Base-by-base conservation (phyloP, 2,888 invertebrate species). In the Nudaria mundana region DNA sequence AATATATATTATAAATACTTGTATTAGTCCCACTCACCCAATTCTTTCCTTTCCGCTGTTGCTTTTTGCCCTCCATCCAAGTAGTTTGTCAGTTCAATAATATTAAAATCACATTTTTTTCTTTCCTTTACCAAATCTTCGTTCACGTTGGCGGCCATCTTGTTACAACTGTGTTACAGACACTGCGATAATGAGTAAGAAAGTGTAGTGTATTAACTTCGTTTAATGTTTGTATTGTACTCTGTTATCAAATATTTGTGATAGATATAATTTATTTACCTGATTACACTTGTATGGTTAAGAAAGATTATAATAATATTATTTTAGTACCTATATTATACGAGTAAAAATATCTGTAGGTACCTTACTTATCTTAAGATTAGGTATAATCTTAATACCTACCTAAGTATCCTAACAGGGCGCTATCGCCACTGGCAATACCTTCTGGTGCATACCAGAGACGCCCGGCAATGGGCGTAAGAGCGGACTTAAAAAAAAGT, bases 21-120 rank as follows among this genome's bases (percentile, higher is more conserved):
- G n/a, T n/a, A n/a, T n/a, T 20, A 15, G n/a, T 28, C 29, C 3
- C 1, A 28, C 32, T 65, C 49, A 86, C 88, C 86, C 13, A 76
- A 49, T 20, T 63, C 56, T 35, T 79, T 91, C 55, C 96, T 91
- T 47, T 90, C 90, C 33, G 78, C 73, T 0, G 95, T 95, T 65
- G 91, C 92, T 32, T 92, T 85, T 26, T 75, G 76, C 5, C 93
- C 92, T 4, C 95, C 96, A 73, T 95, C 94, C 54, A 95, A 81
- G 56, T 94, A 91, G 65, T 93, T 79, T 0, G 95, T 95, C 53
- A 97, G 82, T 74, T 97, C 97, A 48, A 89, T 78, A 0, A 92
- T 79, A 72, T 93, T 83, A 69, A 95, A 95, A 30, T 90, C 90
- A 65, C 94, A 94, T 53, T 91, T 93, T 20, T 90, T 79, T 34